Conservation (phyloP, 2,113 vertebrate genomes). For the Monopterus albus region DNA sequence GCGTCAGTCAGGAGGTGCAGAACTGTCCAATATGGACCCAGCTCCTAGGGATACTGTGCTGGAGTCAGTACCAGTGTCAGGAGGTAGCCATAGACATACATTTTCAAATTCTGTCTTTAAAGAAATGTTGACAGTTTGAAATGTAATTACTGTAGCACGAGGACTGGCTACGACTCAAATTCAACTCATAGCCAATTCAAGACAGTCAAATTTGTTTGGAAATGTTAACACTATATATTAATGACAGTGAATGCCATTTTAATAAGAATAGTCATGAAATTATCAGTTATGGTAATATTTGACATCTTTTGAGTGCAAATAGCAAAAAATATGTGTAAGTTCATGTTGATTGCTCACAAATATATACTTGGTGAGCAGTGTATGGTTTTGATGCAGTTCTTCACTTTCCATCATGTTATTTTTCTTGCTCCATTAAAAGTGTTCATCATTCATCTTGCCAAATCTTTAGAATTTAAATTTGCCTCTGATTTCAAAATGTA, state of each 20-base stretch:
- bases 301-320: no score
- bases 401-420: neutral
- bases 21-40: neutral
- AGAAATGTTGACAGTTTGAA: neutral
- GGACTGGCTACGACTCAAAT: neutral
- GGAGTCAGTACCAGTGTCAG: no score
- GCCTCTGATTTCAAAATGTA: no score
- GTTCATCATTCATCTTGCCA: constrained; percentile 4
- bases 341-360: no score
- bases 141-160: neutral
- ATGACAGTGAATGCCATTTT: constrained; percentile 17
- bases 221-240: no score
- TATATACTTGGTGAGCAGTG: no score
- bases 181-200: constrained; percentile 7
- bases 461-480: constrained; percentile 14
- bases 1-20: rapidly evolving
- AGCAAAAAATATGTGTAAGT: neutral
- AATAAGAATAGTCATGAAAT: no score
- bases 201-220: constrained; percentile 21
- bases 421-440: constrained; percentile 10
- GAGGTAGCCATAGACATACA: no score
- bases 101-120: constrained; percentile 2
- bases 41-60: no score
- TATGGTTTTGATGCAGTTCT: no score
- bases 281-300: no score